Conservation (phyloP, 2,888 invertebrate genomes). For the Dioctria rufipes region DNA sequence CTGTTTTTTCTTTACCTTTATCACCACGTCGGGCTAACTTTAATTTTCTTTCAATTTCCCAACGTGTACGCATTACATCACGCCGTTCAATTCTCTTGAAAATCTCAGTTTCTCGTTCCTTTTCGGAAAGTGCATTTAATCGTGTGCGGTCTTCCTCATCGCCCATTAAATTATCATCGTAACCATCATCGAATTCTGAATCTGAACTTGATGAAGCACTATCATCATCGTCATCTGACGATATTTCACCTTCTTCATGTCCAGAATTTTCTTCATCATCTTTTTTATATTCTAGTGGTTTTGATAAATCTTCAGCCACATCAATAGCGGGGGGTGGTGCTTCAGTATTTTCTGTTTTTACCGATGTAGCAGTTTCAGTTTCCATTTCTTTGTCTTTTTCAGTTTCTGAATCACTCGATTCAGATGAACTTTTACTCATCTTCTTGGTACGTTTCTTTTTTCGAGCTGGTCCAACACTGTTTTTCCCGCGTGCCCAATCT, state of each 20-base stretch:
- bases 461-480: conserved; percentile 68
- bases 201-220: conserved; percentile 76
- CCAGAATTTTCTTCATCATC: conserved; percentile 75
- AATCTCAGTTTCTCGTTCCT: conserved; percentile 96
- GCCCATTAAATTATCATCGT: conserved; percentile 97
- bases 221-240: conserved; percentile 76
- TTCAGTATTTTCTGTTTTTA: conserved; percentile 54
- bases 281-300: conserved; percentile 63
- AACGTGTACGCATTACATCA: conserved; percentile 93
- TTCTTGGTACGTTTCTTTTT: conserved; percentile 71
- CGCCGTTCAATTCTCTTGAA: conserved; percentile 96
- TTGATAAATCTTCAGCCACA: conserved; percentile 54
- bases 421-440: conserved; percentile 65
- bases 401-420: conserved; percentile 69
- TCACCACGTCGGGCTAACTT: conserved; percentile 86
- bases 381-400: conserved; percentile 66
- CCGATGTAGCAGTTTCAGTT: conserved; percentile 68
- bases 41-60: conserved; percentile 96
- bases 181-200: conserved; percentile 96
- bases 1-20: conserved; percentile 74
- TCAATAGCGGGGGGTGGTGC: conserved; percentile 62
- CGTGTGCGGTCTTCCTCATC: conserved; percentile 95
- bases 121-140: conserved; percentile 94
- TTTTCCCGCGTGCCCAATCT: conserved; percentile 71
- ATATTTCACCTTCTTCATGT: conserved; percentile 92